Evolutionary conservation across 2,888 invertebrate genomes (phyloP).

Genomic region (Heliconius erato): DNA sequence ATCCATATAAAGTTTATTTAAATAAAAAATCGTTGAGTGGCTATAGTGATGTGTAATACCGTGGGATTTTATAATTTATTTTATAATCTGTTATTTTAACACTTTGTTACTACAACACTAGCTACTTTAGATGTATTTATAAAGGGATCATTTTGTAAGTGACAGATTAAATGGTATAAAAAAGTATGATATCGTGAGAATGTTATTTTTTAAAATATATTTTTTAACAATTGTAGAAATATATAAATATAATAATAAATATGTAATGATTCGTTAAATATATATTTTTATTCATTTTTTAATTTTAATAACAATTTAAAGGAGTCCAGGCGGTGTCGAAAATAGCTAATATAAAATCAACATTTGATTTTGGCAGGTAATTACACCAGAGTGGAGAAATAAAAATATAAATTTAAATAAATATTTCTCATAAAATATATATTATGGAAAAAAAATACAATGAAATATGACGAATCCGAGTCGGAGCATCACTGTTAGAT

Average conservation of each 20-base stretch:
- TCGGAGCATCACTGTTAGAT: too few species aligned
- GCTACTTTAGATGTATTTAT: neutral
- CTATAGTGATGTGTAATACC: neutral
- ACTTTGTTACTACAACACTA: slow-evolving; percentile 19
- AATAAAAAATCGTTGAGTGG: slow-evolving; percentile 3
- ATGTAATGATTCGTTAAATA: neutral
- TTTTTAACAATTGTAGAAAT: neutral
- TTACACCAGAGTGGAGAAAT: too few species aligned
- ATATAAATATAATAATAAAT: too few species aligned
- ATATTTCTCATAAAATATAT: too few species aligned
- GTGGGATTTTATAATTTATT: slow-evolving; percentile 19
- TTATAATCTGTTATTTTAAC: slow-evolving; percentile 20
- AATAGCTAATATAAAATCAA: too few species aligned
- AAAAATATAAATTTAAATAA: too few species aligned
- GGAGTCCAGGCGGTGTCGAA: too few species aligned
- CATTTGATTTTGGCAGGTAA: too few species aligned
- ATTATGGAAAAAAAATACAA: too few species aligned
- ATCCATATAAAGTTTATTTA: slow-evolving; percentile 1
- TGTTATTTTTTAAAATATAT: neutral
- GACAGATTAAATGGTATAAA: neutral
- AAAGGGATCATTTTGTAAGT: neutral
- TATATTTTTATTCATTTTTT: too few species aligned
- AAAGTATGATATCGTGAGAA: slow-evolving; percentile 13
- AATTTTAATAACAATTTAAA: too few species aligned
- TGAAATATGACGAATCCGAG: too few species aligned